A percentile compares a stretch with the other conserved stretches of the same genome.
Evolutionary conservation across 2,797 vertebrate species (phyloP).

Genomic region (Mormyrops boulengeri): DNA sequence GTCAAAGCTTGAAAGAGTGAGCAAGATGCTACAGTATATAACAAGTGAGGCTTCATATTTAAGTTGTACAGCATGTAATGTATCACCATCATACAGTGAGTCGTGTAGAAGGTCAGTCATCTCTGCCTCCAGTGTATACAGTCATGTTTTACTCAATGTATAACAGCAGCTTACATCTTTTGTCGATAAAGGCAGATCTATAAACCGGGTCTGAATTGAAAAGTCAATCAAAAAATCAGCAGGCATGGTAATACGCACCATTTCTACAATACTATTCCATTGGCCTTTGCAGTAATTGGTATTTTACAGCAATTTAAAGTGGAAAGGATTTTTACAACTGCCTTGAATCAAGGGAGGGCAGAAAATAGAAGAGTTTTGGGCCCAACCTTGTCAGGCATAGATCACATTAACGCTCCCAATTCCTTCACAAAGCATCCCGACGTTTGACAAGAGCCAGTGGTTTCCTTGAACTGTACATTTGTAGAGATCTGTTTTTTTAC

Average conservation of each 20-base stretch:
- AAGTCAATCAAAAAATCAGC: conserved; percentile 59
- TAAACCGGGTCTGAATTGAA: conserved; percentile 62
- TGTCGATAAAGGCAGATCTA: conserved; percentile 67
- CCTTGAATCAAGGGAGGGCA: not conserved
- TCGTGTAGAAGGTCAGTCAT: not conserved
- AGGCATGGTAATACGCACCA: conserved; percentile 58
- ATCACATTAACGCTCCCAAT: not conserved
- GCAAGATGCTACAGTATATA: not conserved
- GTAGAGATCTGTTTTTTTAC: not conserved
- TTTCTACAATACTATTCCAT: conserved; percentile 63
- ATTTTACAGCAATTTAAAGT: conserved; percentile 58
- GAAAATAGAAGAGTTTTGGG: not conserved
- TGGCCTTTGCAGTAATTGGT: conserved; percentile 64
- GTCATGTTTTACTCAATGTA: conserved; percentile 69
- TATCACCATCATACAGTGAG: not conserved
- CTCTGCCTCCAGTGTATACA: conserved; percentile 32
- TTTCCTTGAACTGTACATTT: not conserved
- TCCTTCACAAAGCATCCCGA: not conserved
- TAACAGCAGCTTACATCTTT: conserved; percentile 67
- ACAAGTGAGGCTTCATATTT: not conserved
- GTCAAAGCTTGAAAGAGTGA: not conserved
- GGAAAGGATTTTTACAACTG: conserved; percentile 24
- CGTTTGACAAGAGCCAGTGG: not conserved
- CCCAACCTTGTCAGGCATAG: not conserved
- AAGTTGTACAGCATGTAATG: not conserved